phyloP scores from a whole-genome alignment of 2,888 invertebrate genomes.

The Drosophila barbarae region DNA sequence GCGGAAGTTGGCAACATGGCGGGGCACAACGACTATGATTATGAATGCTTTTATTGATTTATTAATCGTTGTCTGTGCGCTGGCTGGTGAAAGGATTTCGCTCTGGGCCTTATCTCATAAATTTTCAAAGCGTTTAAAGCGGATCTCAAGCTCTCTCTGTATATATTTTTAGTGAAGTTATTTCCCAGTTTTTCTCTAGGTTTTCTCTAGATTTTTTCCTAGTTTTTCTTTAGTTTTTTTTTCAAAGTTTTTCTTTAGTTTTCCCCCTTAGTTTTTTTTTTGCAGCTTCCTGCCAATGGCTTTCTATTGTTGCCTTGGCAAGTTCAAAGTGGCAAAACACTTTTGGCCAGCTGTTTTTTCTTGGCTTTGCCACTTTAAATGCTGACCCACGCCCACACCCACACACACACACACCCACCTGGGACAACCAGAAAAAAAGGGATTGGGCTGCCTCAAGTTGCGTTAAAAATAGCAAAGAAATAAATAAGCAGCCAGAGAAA shows the following conservation, averaged over 20 bases:
- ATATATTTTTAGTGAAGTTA: not conserved
- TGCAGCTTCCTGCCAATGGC: conserved; percentile 56
- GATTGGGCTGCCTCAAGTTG: conserved; percentile 54
- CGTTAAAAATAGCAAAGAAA: conserved; percentile 23
- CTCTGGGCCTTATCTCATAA: conserved; percentile 64
- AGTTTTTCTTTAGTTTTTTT: not conserved
- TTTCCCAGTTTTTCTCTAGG: not conserved
- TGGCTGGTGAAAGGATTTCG: conserved; percentile 70
- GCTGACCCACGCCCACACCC: conserved; percentile 37
- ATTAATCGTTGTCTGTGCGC: conserved; percentile 58
- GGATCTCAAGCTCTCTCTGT: conserved; percentile 22
- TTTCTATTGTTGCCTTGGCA: conserved; percentile 58
- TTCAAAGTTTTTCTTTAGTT: not conserved
- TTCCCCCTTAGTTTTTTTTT: not conserved
- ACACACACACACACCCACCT: conserved; percentile 31
- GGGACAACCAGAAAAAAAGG: conserved; percentile 42
- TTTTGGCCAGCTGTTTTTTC: conserved; percentile 31
- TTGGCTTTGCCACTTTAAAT: conserved; percentile 19
- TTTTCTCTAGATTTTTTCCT: not conserved
- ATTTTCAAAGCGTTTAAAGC: conserved; percentile 62
- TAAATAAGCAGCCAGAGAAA: conserved; percentile 29
- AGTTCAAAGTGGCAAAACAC: conserved; percentile 54
- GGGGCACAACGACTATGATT: conserved; percentile 57
- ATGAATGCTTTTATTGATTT: conserved; percentile 69
- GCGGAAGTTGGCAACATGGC: conserved; percentile 54